Base-by-base conservation (phyloP, 2,888 invertebrate genomes). In the Slavum lentiscoides region DNA sequence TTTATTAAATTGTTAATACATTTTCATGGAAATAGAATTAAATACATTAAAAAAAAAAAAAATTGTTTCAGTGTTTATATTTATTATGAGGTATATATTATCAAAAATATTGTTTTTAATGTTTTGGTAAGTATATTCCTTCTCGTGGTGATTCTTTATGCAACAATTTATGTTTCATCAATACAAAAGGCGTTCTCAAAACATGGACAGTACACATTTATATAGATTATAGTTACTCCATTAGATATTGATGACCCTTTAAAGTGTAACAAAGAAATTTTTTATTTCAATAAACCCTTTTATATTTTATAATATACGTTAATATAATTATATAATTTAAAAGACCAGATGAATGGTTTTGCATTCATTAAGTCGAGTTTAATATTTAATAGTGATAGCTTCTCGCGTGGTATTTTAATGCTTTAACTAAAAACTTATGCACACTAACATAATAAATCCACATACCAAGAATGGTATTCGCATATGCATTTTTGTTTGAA, bases 241-340 rank as follows among this genome's bases (percentile, higher is more conserved):
- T 59, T 72, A 72, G 72, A 13, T 23, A 43, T 73, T 61, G 19
- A 43, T 7, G 23, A 13, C 43, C 11, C 43, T 73, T 61, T 61
- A 73, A 73, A 43, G 19, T 23, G 17, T 21, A 39, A 73, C 72
- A 73, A 43, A 43, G 13, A 73, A 61, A 43, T 43, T 61, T 73
- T 58, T 73, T 61, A 61, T 61, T 61, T 17, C 55, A 58, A 69
- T 69, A 69, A 70, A 58, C n/a, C 37, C 23, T 43, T 61, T 61
- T 61, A 19, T 59, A 4, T 21, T 6, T 6, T 39, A 39, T 39
- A 4, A 23, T 21, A 9, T 23, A 39, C 7, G 8, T 59, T 11
- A 49, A 21, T 21, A 23, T 43, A 11, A 13, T 11, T 43, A 43
- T 61, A 43, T 23, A 72, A 49, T 61, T 43, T 61, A 61, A 61